A percentile compares a stretch with the other conserved stretches of the same genome.
Conservation (phyloP, 2,888 invertebrate species). For the Andrena hattorfiana region DNA sequence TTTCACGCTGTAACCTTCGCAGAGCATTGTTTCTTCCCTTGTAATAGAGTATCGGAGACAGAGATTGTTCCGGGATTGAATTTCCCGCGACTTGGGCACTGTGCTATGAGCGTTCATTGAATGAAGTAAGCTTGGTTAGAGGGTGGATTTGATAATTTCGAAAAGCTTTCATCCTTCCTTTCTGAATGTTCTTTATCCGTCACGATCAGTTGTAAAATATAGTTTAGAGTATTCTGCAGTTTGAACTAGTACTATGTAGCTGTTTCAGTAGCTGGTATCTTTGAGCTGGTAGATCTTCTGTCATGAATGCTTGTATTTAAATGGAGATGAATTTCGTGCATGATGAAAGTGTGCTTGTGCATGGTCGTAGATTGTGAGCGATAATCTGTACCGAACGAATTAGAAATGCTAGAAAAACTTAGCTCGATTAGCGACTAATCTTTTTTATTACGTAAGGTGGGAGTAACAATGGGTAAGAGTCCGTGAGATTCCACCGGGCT, state of each 20-base stretch:
- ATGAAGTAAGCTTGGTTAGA: conserved; percentile 4
- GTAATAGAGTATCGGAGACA: neutral
- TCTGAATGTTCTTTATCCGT: neutral
- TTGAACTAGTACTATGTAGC: neutral
- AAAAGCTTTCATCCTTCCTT: neutral
- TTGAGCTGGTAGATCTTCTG: no score
- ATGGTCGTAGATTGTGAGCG: conserved; percentile 3
- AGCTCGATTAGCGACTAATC: neutral
- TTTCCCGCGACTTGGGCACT: neutral
- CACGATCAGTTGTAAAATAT: neutral
- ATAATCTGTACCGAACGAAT: neutral
- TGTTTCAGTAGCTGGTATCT: no score
- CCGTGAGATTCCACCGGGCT: neutral
- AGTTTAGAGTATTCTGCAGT: neutral
- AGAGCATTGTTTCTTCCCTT: neutral
- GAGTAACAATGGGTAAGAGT: conserved; percentile 25
- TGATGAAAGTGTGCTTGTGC: conserved; percentile 16
- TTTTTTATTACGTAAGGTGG: conserved; percentile 8
- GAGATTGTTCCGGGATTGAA: neutral
- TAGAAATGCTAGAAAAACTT: conserved; percentile 4
- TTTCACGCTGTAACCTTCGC: neutral
- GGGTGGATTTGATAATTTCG: neutral
- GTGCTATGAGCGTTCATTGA: neutral
- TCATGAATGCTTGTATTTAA: no score
- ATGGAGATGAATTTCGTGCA: no score